Base-by-base conservation (phyloP, 2,888 invertebrate genomes). In the Brachycybe producta region DNA sequence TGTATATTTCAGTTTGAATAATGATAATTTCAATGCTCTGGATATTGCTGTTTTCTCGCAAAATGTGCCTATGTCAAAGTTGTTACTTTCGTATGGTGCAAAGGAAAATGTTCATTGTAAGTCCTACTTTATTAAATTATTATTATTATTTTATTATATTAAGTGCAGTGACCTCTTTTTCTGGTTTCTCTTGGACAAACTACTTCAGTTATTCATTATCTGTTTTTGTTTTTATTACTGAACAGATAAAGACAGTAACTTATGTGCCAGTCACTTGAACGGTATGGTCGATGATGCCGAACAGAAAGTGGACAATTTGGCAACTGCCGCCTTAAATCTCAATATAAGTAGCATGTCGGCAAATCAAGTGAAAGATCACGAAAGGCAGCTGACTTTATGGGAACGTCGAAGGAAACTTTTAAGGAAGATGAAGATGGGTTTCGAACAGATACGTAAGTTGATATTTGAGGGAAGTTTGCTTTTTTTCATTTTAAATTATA, bases 1-100 rank as follows among this genome's bases (percentile, higher is more conserved):
- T n/a, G 15, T 35, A 19, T 36, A 3, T 73, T 5, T 30, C 73
- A 91, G 92, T 66, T 75, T 86, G 61, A 94, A 91, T 67, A 76
- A 78, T 52, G 92, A 92, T 68, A 84, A 85, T 21, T 70, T 95
- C 56, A 86, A 90, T 8, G 82, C 90, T 0, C 69, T 95, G 66
- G 95, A 95, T 67, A 84, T 95, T 55, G 92, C 95, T 1, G 85
- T 92, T 46, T 75, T 95, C 64, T 84, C 86, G 64, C 84, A 84
- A 67, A 87, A 92, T 67, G 75, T 83, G 59, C 80, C 83, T 46
- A 78, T 95, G 67, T 85, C 85, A 50, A 86, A 83, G 70, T 83
- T 92, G 79, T 76, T 97, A 55, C 78, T 91, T 63, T 79, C 84
- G 57, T 62, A 67, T 51, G 72, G 71, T 5, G 72, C 70, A 2